These are phyloP conservation scores for Fringilla coelebs DNA, from an alignment of 2,797 vertebrate species.

Conservation along the genomic window DNA sequence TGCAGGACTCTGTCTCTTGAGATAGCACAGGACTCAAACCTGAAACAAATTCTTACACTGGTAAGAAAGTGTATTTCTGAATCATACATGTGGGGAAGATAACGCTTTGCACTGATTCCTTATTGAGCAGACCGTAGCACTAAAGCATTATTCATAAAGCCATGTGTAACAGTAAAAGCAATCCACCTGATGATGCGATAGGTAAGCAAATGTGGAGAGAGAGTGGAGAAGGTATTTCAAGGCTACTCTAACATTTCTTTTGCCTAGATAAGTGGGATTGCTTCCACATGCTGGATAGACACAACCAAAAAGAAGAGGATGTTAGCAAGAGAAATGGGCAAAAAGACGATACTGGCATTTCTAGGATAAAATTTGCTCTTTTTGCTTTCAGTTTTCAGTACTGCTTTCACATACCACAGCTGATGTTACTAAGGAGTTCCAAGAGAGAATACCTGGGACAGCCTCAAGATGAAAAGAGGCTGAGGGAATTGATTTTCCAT, in stretches of 20 bases:
- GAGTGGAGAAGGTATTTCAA: constrained; percentile 30
- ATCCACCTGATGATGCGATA: constrained; percentile 26
- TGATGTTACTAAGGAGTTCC: constrained; percentile 12
- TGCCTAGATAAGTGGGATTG: constrained; percentile 19
- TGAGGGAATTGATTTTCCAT: constrained; percentile 42
- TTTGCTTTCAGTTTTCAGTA: constrained; percentile 11
- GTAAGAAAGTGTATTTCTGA: constrained; percentile 22
- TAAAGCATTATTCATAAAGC: constrained; percentile 32
- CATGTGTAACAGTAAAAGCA: constrained; percentile 42
- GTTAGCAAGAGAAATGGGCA: constrained; percentile 16
- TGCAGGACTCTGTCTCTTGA: not conserved
- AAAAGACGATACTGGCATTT: constrained; percentile 29
- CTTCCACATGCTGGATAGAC: not conserved
- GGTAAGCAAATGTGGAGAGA: constrained; percentile 29
- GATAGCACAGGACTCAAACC: not conserved
- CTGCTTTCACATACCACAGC: not conserved
- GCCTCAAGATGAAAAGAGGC: not conserved
- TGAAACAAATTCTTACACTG: constrained; percentile 19
- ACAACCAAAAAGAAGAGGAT: constrained; percentile 35
- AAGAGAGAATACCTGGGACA: not conserved
- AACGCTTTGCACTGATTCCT: not conserved
- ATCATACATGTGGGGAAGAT: not conserved
- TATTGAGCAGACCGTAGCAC: not conserved
- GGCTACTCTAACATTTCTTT: constrained; percentile 11
- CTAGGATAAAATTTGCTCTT: not conserved